Evolutionary conservation across 2,113 vertebrate genomes (phyloP).

Genomic region (Malurus melanocephalus): DNA sequence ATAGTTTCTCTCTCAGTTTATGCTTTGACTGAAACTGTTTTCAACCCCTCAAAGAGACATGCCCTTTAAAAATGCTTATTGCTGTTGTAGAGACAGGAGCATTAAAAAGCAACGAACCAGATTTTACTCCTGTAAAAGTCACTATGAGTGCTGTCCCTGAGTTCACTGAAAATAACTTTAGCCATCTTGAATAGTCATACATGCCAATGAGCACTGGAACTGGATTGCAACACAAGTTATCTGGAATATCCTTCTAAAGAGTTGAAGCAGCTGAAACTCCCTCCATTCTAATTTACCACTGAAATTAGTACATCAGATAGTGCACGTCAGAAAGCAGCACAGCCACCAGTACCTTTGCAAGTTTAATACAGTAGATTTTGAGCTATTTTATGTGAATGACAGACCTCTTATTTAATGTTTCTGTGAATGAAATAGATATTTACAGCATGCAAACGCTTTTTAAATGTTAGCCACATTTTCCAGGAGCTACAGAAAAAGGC

Average conservation of each 20-base stretch:
- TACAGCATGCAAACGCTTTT: neutral
- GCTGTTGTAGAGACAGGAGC: neutral
- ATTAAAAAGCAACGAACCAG: neutral
- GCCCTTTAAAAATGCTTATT: neutral
- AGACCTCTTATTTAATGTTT: neutral
- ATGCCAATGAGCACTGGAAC: neutral
- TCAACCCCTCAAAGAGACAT: neutral
- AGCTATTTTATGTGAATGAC: neutral
- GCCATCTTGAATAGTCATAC: neutral
- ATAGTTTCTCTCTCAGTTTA: neutral
- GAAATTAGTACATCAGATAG: neutral
- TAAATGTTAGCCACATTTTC: neutral
- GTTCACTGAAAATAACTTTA: neutral
- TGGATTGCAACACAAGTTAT: neutral
- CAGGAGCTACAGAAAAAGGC: neutral
- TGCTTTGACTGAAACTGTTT: neutral
- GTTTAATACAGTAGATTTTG: neutral
- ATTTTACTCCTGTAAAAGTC: neutral
- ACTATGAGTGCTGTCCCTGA: neutral
- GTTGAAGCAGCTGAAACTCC: neutral
- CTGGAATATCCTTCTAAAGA: neutral
- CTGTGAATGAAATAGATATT: neutral
- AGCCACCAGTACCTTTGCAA: neutral
- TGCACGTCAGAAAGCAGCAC: rapidly evolving
- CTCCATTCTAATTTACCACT: neutral